phyloP scores from a whole-genome alignment of 1,140 invertebrate species.

The Cydia amplana region DNA sequence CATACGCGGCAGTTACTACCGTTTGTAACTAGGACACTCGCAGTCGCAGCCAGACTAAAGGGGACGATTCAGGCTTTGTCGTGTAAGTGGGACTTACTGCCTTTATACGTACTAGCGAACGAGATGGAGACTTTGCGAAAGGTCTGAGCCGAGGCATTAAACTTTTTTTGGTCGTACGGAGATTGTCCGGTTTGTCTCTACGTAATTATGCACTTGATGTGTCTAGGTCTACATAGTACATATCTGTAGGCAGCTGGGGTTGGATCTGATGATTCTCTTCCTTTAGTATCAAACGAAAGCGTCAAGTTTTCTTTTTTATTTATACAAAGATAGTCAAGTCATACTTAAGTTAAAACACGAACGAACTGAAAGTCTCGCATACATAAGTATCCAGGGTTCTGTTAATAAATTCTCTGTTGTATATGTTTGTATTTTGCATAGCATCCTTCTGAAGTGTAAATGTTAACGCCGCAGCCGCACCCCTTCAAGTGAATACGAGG shows the following conservation, averaged over 20 bases:
- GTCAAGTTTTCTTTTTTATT: not conserved
- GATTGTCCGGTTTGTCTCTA: constrained; percentile 13
- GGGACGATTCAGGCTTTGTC: constrained; percentile 64
- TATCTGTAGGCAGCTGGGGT: not conserved
- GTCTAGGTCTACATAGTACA: not conserved
- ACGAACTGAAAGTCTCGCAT: not conserved
- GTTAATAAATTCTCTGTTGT: not conserved
- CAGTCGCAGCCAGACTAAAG: constrained; percentile 52
- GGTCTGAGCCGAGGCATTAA: constrained; percentile 13
- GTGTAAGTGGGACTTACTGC: constrained; percentile 67
- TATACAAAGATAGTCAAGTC: too few relatives aligned
- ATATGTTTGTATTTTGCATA: not conserved
- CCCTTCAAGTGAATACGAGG: not conserved
- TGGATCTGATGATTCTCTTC: not conserved
- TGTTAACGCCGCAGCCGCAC: not conserved
- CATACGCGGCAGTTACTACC: constrained; percentile 40
- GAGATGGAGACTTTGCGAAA: constrained; percentile 33
- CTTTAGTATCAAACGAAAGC: not conserved
- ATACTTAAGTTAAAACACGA: not conserved
- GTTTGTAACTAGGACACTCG: constrained; percentile 48
- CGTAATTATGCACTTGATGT: constrained; percentile 16
- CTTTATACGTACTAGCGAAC: constrained; percentile 45
- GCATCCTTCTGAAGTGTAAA: not conserved
- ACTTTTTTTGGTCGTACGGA: constrained; percentile 16
- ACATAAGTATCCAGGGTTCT: not conserved